Percentiles rank a stretch among this genome's conserved stretches.
Evolutionary conservation across 1,140 invertebrate species (phyloP).

Genomic region (Battus philenor): DNA sequence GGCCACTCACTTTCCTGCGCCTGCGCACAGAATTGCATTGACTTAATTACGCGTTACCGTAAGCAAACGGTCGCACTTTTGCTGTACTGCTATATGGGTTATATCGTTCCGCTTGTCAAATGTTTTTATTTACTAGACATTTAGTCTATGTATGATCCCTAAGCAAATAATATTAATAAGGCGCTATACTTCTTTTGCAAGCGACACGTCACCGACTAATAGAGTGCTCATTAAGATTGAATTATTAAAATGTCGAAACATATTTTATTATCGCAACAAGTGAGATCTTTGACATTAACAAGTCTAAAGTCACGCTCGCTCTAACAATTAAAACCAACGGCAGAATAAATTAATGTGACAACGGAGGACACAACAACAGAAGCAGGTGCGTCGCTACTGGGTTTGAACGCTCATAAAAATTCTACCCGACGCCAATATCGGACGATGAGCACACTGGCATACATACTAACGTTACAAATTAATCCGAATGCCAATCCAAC

Average conservation of each 20-base stretch:
- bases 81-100: conserved; percentile 10
- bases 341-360: conserved; percentile 14
- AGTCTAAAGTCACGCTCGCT: neutral
- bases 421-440: conserved; percentile 9
- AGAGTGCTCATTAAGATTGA: too few relatives aligned
- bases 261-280: too few relatives aligned
- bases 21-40: conserved; percentile 49
- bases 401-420: conserved; percentile 13
- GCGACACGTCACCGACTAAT: too few relatives aligned
- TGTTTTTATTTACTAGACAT: conserved; percentile 17
- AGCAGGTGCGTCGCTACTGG: conserved; percentile 3
- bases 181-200: neutral
- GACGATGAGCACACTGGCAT: conserved; percentile 8
- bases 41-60: conserved; percentile 40
- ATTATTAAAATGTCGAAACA: too few relatives aligned
- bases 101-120: conserved; percentile 13
- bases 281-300: neutral
- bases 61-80: conserved; percentile 2
- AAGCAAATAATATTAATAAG: conserved; percentile 1
- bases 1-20: conserved; percentile 56
- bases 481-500: conserved; percentile 32
- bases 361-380: neutral
- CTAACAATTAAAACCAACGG: conserved; percentile 3
- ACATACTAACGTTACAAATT: conserved; percentile 29
- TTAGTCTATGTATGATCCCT: conserved; percentile 23